These are phyloP conservation scores for Caerostris extrusa DNA, from an alignment of 1,140 invertebrate genomes.

Conservation along the genomic window DNA sequence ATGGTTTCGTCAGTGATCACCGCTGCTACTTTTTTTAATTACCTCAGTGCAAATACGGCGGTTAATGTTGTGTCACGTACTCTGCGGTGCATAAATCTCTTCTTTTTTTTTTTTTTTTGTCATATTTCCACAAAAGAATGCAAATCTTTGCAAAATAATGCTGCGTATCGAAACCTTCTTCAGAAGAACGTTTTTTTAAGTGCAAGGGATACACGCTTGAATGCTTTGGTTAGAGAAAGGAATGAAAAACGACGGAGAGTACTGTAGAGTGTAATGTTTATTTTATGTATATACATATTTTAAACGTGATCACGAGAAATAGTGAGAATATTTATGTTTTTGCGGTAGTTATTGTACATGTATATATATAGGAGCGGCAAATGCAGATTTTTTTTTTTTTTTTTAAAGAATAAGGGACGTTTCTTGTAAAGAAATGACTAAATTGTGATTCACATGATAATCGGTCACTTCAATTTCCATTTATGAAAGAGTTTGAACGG, in stretches of 20 bases:
- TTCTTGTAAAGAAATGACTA: too few relatives aligned
- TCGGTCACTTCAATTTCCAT: too few relatives aligned
- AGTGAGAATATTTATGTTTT: background rate
- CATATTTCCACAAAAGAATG: background rate
- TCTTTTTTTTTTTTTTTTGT: background rate
- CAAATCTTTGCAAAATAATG: background rate
- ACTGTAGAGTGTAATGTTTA: background rate
- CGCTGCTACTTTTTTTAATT: background rate
- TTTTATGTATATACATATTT: background rate
- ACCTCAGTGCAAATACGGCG: background rate
- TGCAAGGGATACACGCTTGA: background rate
- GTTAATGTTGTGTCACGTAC: background rate
- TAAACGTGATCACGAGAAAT: background rate
- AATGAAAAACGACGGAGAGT: background rate
- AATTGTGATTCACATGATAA: too few relatives aligned
- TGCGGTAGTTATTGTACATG: too few relatives aligned
- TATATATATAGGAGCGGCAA: too few relatives aligned
- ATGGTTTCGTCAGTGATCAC: background rate
- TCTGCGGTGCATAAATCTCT: background rate
- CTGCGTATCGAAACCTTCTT: background rate
- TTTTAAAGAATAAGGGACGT: too few relatives aligned
- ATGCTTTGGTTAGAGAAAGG: background rate
- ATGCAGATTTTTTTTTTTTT: too few relatives aligned
- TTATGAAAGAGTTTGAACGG: too few relatives aligned
- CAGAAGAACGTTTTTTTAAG: background rate